Evolutionary conservation across 1,140 invertebrate species (phyloP).

Genomic region (Drosophila varians): DNA sequence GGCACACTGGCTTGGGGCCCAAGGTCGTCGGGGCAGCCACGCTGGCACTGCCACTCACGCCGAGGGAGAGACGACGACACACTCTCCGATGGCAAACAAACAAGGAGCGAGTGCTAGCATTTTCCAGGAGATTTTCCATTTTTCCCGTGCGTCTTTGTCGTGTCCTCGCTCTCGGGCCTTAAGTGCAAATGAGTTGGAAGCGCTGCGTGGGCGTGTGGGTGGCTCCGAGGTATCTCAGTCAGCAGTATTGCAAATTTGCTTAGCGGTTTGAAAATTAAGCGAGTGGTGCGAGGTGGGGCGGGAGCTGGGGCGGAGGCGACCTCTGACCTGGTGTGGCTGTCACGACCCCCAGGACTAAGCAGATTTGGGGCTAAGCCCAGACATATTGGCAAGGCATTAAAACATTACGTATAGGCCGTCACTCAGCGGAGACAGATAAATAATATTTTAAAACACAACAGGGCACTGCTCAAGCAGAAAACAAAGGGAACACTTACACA

Average conservation of each 20-base stretch:
- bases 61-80: conserved; percentile 4
- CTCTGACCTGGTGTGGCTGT: conserved; percentile 42
- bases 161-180: conserved; percentile 34
- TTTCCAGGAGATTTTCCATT: conserved; percentile 27
- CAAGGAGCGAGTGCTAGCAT: conserved; percentile 11
- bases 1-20: conserved; percentile 33
- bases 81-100: conserved; percentile 7
- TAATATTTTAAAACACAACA: conserved; percentile 70
- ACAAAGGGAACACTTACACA: conserved; percentile 4
- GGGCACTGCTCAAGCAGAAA: conserved; percentile 21
- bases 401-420: neutral
- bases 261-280: conserved; percentile 76
- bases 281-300: conserved; percentile 30
- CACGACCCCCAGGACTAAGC: conserved; percentile 53
- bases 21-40: conserved; percentile 45
- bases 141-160: conserved; percentile 11
- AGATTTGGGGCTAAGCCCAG: conserved; percentile 65
- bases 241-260: conserved; percentile 74
- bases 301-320: conserved; percentile 33
- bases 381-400: conserved; percentile 42
- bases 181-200: conserved; percentile 69
- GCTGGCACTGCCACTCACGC: conserved; percentile 13
- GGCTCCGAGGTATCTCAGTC: conserved; percentile 27
- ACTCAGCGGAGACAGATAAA: conserved; percentile 56
- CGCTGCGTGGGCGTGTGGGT: conserved; percentile 3